These are phyloP conservation scores for Xestia sexstrigata DNA, from an alignment of 2,888 invertebrate genomes.

Conservation along the genomic window DNA sequence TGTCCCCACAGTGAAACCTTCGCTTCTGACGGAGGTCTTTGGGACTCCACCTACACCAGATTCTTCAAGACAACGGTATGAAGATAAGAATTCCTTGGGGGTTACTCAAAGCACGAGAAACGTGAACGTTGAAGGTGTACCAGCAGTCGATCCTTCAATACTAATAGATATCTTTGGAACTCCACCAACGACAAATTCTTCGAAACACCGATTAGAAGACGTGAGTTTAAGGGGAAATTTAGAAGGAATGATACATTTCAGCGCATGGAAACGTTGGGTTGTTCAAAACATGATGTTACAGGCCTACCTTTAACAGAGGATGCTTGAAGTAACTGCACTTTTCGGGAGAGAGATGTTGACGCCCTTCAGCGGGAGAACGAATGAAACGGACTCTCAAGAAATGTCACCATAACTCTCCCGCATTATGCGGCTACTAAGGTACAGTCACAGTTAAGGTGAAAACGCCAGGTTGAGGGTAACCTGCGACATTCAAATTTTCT, in stretches of 20 bases:
- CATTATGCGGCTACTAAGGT: background rate
- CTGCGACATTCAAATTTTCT: no score
- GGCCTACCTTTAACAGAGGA: background rate
- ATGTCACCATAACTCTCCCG: background rate
- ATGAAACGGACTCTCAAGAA: background rate
- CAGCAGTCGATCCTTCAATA: constrained; percentile 33
- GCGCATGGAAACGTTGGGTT: constrained; percentile 25
- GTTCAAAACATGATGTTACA: background rate
- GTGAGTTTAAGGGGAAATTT: constrained; percentile 67
- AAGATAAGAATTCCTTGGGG: constrained; percentile 69
- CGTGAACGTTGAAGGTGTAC: background rate
- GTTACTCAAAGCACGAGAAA: background rate
- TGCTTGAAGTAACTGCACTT: background rate
- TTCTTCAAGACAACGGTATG: constrained; percentile 30
- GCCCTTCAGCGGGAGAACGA: background rate
- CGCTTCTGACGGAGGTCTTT: constrained; percentile 69
- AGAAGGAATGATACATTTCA: background rate
- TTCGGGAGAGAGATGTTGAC: background rate
- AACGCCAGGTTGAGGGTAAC: no score
- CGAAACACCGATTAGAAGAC: constrained; percentile 62
- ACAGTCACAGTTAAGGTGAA: no score
- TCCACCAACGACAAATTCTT: constrained; percentile 53
- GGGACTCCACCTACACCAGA: constrained; percentile 66
- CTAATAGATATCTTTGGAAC: constrained; percentile 74
- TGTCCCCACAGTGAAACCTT: constrained; percentile 14